Evolutionary conservation across 2,113 vertebrate genomes (phyloP).

Genomic region (Nothocercus julius): DNA sequence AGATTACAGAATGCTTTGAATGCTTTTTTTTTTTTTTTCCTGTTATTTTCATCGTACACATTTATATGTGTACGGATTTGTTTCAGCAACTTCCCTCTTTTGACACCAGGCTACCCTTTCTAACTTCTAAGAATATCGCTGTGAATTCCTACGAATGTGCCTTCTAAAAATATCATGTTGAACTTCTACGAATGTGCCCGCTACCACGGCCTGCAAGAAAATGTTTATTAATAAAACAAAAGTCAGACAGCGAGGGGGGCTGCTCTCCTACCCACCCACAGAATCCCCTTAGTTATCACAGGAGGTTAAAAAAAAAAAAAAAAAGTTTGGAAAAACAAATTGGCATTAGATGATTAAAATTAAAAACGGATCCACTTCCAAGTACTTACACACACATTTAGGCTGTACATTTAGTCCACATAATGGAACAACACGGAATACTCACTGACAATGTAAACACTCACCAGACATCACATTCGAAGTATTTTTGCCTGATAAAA

Average conservation of each 20-base stretch:
- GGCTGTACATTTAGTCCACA: background rate
- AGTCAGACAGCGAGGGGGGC: background rate
- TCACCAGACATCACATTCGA: background rate
- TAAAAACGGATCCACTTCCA: background rate
- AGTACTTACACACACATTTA: rapidly evolving
- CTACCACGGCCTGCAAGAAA: background rate
- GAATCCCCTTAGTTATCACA: background rate
- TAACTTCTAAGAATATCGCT: background rate
- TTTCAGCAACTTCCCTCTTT: background rate
- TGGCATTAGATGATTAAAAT: too few relatives aligned
- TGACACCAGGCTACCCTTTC: background rate
- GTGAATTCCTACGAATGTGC: background rate
- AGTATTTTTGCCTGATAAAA: background rate
- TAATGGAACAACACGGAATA: background rate
- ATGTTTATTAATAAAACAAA: rapidly evolving
- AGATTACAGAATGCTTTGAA: rapidly evolving
- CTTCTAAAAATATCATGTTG: background rate
- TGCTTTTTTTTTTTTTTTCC: rapidly evolving
- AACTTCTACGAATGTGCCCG: too few relatives aligned
- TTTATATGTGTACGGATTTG: background rate
- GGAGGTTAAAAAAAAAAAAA: background rate
- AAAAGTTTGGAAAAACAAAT: rapidly evolving
- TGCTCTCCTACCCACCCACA: background rate
- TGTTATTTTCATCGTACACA: background rate
- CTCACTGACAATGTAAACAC: background rate